These are phyloP conservation scores for Paralichthys olivaceus DNA, from an alignment of 2,113 vertebrate genomes.

Conservation along the genomic window DNA sequence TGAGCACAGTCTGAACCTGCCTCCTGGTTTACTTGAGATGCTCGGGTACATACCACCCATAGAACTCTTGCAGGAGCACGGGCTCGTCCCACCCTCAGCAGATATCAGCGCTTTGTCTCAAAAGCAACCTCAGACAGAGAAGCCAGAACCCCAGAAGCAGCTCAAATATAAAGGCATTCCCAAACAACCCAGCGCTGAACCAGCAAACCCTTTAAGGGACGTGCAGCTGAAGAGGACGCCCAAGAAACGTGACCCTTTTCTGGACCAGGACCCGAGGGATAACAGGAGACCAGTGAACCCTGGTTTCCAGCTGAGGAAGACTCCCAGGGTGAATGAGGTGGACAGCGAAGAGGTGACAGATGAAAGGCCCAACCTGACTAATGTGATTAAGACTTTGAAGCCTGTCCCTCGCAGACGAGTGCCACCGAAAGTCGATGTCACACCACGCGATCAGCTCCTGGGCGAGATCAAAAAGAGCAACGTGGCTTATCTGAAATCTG, in stretches of 20 bases:
- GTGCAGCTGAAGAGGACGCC: conserved; percentile 83
- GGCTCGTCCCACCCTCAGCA: conserved; percentile 63
- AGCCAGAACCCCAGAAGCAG: conserved; percentile 53
- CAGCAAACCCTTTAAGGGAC: conserved; percentile 65
- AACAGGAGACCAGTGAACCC: conserved; percentile 82
- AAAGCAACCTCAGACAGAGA: conserved; percentile 13
- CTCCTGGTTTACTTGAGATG: conserved; percentile 90
- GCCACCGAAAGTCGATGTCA: conserved; percentile 89
- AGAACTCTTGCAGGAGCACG: conserved; percentile 68
- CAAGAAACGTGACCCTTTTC: conserved; percentile 77
- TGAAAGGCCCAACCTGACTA: conserved; percentile 90
- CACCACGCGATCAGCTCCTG: conserved; percentile 91
- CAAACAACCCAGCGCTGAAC: conserved; percentile 43
- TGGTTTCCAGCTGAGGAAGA: conserved; percentile 79
- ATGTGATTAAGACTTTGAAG: conserved; percentile 92
- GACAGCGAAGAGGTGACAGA: conserved; percentile 68
- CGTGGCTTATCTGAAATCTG: conserved; percentile 92
- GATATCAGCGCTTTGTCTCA: neutral
- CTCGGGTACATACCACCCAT: conserved; percentile 79
- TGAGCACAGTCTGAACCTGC: conserved; percentile 89
- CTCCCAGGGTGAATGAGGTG: conserved; percentile 43
- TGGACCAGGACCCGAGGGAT: conserved; percentile 75
- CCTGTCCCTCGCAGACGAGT: conserved; percentile 89
- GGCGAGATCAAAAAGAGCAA: conserved; percentile 93
- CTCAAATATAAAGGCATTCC: conserved; percentile 52